phyloP scores from a whole-genome alignment of 2,797 vertebrate species.

The Hydrolagus colliei region DNA sequence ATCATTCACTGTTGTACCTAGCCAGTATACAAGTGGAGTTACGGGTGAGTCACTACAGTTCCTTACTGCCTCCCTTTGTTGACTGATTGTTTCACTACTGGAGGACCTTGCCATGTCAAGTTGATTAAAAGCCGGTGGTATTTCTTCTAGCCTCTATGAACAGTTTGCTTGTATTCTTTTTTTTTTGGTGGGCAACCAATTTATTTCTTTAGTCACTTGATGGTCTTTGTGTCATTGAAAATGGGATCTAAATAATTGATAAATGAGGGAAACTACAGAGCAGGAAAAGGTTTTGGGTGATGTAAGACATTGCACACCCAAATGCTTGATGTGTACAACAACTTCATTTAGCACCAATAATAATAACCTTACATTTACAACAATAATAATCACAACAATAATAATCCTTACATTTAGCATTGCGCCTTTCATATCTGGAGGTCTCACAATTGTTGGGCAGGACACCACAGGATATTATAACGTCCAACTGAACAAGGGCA shows the following conservation, averaged over 20 bases:
- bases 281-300: too few relatives aligned
- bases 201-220: background rate
- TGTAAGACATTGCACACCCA: too few relatives aligned
- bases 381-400: too few relatives aligned
- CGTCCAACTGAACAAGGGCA: too few relatives aligned
- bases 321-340: too few relatives aligned
- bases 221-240: background rate
- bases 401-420: too few relatives aligned
- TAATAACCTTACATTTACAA: too few relatives aligned
- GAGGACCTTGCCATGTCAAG: background rate
- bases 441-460: too few relatives aligned
- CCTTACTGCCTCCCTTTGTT: background rate
- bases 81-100: background rate
- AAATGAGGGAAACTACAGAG: background rate
- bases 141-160: background rate
- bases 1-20: conserved; percentile 75
- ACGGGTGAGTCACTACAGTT: conserved; percentile 62
- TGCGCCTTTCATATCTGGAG: too few relatives aligned
- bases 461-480: too few relatives aligned
- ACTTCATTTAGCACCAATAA: too few relatives aligned
- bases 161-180: background rate
- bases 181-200: background rate
- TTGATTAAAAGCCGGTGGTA: background rate
- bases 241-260: background rate
- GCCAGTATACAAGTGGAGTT: conserved; percentile 74